Conservation (phyloP, 2,888 invertebrate species). For the Catonia carolina region DNA sequence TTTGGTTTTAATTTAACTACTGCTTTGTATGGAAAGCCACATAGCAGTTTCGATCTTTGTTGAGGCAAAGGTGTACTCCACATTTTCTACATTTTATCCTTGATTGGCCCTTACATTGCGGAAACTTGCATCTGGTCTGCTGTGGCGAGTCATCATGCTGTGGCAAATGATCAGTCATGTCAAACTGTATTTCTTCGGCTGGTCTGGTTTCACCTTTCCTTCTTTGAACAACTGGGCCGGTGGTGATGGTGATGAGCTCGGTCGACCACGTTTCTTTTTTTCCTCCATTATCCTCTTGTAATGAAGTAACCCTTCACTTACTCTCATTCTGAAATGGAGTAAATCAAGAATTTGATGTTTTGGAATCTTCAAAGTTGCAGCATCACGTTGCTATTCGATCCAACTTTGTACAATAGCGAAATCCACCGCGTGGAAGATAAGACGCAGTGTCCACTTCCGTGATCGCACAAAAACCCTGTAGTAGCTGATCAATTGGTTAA, state of each 20-base stretch:
- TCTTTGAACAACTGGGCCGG: neutral
- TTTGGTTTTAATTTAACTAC: too few species aligned
- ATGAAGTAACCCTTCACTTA: neutral
- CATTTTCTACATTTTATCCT: neutral
- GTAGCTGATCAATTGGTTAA: conserved; percentile 20
- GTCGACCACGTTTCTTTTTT: neutral
- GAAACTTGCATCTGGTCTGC: neutral
- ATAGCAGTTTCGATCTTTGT: neutral
- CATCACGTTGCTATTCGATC: conserved; percentile 10
- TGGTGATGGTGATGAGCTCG: neutral
- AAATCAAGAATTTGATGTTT: conserved; percentile 16
- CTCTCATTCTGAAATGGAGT: conserved; percentile 17
- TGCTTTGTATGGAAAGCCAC: neutral
- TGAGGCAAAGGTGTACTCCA: neutral
- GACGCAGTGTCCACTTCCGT: conserved; percentile 24
- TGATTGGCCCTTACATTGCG: neutral
- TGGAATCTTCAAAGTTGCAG: conserved; percentile 1
- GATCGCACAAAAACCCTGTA: conserved; percentile 25
- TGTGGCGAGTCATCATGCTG: conserved; percentile 3
- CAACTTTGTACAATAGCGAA: conserved; percentile 18
- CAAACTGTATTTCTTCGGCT: neutral
- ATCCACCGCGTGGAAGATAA: conserved; percentile 20
- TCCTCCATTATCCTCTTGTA: neutral
- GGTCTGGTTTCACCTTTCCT: neutral
- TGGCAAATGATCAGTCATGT: neutral